phyloP scores from a whole-genome alignment of 2,113 vertebrate species.

The Antennarius striatus region DNA sequence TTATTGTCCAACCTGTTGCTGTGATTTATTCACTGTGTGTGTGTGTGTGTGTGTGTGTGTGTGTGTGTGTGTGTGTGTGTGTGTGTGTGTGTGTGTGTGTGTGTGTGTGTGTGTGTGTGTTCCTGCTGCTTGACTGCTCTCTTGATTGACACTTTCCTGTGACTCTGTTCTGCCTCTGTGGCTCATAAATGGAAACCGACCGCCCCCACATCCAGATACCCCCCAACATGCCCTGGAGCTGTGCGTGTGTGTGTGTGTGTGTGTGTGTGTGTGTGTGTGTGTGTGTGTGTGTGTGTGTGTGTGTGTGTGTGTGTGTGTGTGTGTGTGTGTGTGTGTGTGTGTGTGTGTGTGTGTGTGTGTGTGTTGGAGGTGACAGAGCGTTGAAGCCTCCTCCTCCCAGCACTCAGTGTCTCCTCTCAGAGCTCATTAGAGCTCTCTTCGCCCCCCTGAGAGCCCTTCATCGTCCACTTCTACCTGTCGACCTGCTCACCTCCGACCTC shows the following conservation, averaged over 20 bases:
- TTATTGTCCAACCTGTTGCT: background rate
- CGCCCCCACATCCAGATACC: background rate
- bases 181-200: constrained; percentile 49
- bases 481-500: constrained; percentile 46
- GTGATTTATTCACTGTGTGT: too few relatives aligned
- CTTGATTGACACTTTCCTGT: constrained; percentile 82
- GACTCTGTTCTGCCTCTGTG: constrained; percentile 75
- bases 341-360: constrained; percentile 26
- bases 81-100: constrained; percentile 1
- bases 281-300: constrained; percentile 10
- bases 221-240: constrained; percentile 39
- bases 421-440: constrained; percentile 41
- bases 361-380: constrained; percentile 66
- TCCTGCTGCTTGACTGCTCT: constrained; percentile 66
- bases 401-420: constrained; percentile 1
- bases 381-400: constrained; percentile 19
- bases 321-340: too few relatives aligned
- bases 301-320: too few relatives aligned
- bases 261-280: too few relatives aligned
- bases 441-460: constrained; percentile 56
- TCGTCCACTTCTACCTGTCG: constrained; percentile 64
- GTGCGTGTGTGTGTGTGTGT: too few relatives aligned
- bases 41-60: background rate
- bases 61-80: constrained; percentile 1
- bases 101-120: constrained; percentile 37